Base-by-base conservation (phyloP, 2,797 vertebrate genomes). In the Aselliscus stoliczkanus region DNA sequence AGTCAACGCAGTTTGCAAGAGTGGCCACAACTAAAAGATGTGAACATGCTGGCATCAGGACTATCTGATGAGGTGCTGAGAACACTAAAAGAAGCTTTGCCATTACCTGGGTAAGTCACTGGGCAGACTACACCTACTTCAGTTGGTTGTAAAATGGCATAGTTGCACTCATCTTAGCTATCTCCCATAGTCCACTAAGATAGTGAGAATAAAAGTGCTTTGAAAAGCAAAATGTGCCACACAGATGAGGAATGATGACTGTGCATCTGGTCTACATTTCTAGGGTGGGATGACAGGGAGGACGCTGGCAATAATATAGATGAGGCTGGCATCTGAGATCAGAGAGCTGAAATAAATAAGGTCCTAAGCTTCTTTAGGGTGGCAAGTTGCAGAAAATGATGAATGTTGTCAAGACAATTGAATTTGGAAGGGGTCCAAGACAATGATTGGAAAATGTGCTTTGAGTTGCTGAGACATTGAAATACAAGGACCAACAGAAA, bases 401-500 rank as follows among this genome's bases (percentile, higher is more conserved):
- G 54, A 96, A 96, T 96, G 90, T 86, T 96, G n/a, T 93, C 60
- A 95, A 93, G 82, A 96, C 70, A 95, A 97, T 96, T 96, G 96
- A 80, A 96, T 95, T 94, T 97, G 95, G 97, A 97, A 90, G 56
- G 56, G 20, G 39, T 90, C 83, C 96, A 97, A 96, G 72, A 81
- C 39, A 89, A 81, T 73, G 69, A 97, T 69, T 90, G 54, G 91
- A 87, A 96, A 97, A 94, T 97, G 88, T 75, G 73, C 70, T 81
- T 95, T 96, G 86, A 96, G 82, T 95, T 97, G 97, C 93, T 97
- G 96, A 97, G 88, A 91, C 75, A 95, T 81, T 95, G 93, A 97
- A 97, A 97, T 90, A 60, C 79, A 91, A 96, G 67, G 56, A 77
- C 70, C 25, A 73, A 90, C 54, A 88, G 29, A 95, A 95, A 79